Base-by-base conservation (phyloP, 2,888 invertebrate genomes). In the Desoria tigrina region DNA sequence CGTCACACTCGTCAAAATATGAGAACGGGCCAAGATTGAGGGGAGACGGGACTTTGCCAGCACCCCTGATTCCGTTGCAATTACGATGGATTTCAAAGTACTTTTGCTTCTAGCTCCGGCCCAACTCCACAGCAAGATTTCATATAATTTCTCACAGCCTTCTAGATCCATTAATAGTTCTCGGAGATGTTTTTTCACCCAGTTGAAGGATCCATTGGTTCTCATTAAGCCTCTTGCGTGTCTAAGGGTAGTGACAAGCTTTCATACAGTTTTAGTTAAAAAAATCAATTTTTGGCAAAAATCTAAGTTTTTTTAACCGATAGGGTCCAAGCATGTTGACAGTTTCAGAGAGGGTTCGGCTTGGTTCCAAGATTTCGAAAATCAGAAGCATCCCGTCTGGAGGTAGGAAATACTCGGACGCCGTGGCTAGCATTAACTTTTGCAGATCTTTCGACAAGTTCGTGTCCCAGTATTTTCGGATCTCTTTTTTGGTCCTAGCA, bases 101-200 rank as follows among this genome's bases (percentile, higher is more conserved):
- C 51, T 18, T 14, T 55, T 55, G 14, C n/a, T n/a, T n/a, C n/a
- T n/a, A n/a, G n/a, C n/a, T n/a, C n/a, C n/a, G n/a, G n/a, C n/a
- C n/a, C 60, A 23, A 2, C 69, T 42, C 65, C 63, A 66, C 2
- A 59, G 21, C 16, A 71, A 11, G 4, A 66, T 51, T 3, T 49
- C 62, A 27, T 68, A 69, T 0, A 71, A 58, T 26, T 63, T 51
- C 9, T 69, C 61, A 51, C 66, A 57, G 21, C 69, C 62, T n/a
- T 42, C 26, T 0, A 24, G 7, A 3, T 28, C 53, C 60, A 71
- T 28, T 18, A 63, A 61, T 24, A 66, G 66, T 21, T 61, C 57
- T 14, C 62, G 57, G 9, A 63, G 65, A 9, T 63, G 64, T 18
- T 68, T 68, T 56, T 66, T 63, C 2, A 64, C 59, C 71, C 71